phyloP scores from a whole-genome alignment of 2,888 invertebrate species.

The Zelleria hepariella region DNA sequence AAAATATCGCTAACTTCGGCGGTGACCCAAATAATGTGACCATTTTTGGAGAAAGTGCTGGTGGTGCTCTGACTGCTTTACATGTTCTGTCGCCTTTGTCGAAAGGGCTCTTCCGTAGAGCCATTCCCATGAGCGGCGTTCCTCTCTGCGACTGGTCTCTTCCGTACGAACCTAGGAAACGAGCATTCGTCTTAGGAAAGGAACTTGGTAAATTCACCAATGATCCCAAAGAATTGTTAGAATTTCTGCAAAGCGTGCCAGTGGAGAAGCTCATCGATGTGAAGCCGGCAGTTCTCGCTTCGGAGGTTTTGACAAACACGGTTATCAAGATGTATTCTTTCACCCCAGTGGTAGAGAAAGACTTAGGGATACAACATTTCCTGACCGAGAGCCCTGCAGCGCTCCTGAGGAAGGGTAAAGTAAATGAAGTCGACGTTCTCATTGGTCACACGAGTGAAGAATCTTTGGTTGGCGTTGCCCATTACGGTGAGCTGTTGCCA shows the following conservation, averaged over 20 bases:
- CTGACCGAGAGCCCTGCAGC: conserved; percentile 18
- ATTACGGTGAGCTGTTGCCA: conserved; percentile 9
- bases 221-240: conserved; percentile 21
- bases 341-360: conserved; percentile 25
- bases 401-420: conserved; percentile 35
- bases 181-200: conserved; percentile 24
- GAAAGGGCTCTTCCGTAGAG: conserved; percentile 20
- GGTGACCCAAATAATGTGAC: conserved; percentile 26
- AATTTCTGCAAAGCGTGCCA: conserved; percentile 24
- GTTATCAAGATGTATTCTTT: conserved; percentile 17
- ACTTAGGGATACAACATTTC: conserved; percentile 22
- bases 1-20: conserved; percentile 12
- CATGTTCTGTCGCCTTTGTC: conserved; percentile 20
- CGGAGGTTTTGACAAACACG: conserved; percentile 10
- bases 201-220: conserved; percentile 23
- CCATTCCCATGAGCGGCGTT: conserved; percentile 21
- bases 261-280: conserved; percentile 18
- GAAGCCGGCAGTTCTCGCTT: conserved; percentile 11
- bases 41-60: conserved; percentile 38
- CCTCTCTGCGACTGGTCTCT: conserved; percentile 21
- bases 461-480: conserved; percentile 33
- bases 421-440: conserved; percentile 71
- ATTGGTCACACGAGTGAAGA: conserved; percentile 78
- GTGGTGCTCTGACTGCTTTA: conserved; percentile 25
- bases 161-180: conserved; percentile 19